Base-by-base conservation (phyloP, 92 coral and sea anemone genomes). In the Bergia puertoricense region DNA sequence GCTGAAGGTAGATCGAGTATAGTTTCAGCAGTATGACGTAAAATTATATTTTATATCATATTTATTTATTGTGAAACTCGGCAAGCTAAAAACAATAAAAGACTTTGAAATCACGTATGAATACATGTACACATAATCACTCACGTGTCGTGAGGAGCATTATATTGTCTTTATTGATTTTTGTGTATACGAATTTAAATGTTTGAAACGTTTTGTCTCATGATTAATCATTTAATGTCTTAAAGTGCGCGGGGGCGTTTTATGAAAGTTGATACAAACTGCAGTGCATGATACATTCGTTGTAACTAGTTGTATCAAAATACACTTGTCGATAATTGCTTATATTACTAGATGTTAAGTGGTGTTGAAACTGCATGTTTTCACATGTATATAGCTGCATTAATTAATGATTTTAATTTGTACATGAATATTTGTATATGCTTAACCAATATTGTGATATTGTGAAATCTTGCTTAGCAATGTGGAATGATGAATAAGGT, bases 381-480 rank as follows among this genome's bases (percentile, higher is more conserved):
- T 2, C 42, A 23, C 23, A 41, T 36, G 2, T 8, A 37, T 84
- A 67, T 3, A 46, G 23, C 79, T 68, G 23, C 77, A 68, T 82
- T 10, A 71, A 68, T 46, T 69, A 84, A 71, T 42, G 36, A 66
- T 82, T 71, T 71, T 71, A 44, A 68, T 69, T 82, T 82, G 79
- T 84, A 84, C 59, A 46, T 84, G 79, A 45, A 44, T 68, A 8
- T 84, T 84, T 84, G 87, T 69, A 15, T 84, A 69, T 71, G n/a
- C 66, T 71, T 83, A 82, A 69, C 68, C 54, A 45, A 44, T 68
- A 45, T 40, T 30, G 39, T 38, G 48, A 40, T n/a, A 45, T 67
- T 83, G 86, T 44, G 41, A 51, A 62, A 66, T 14, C 41, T 23
- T 5, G 44, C 20, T 36, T 48, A 16, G 30, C 45, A 84, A 84